Evolutionary conservation across 2,797 vertebrate species (phyloP).

Genomic region (Cyclura pinguis): DNA sequence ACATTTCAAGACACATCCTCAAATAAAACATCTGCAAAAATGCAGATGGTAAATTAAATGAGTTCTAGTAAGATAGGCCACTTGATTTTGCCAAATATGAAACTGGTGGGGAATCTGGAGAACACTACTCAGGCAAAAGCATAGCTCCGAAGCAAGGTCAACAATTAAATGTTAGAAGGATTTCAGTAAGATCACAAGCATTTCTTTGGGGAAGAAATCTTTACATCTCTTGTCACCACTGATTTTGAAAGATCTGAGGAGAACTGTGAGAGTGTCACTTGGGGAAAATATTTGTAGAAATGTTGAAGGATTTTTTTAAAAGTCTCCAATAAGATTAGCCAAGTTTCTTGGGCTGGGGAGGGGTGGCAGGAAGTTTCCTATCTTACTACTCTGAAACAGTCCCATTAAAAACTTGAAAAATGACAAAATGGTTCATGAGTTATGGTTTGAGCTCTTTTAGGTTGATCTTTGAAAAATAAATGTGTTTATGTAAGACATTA

Average conservation of each 20-base stretch:
- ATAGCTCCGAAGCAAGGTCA: neutral
- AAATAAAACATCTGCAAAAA: neutral
- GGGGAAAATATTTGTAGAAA: neutral
- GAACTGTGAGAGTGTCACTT: neutral
- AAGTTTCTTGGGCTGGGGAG: neutral
- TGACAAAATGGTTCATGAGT: neutral
- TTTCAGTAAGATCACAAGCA: neutral
- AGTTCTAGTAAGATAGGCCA: neutral
- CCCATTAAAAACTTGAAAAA: neutral
- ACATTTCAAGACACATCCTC: neutral
- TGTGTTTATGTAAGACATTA: neutral
- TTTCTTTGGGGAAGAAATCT: neutral
- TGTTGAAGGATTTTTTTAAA: neutral
- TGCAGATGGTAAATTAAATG: neutral
- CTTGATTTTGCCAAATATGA: neutral
- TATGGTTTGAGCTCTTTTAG: neutral
- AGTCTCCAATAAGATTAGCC: neutral
- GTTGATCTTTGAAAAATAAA: neutral
- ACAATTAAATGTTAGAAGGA: neutral
- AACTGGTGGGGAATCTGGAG: neutral
- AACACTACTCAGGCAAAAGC: neutral
- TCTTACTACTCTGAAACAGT: neutral
- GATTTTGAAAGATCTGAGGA: neutral
- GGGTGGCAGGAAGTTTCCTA: neutral
- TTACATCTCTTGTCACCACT: too few relatives aligned